phyloP scores from a whole-genome alignment of 2,888 invertebrate genomes.

The Pollenia griseotomentosa region DNA sequence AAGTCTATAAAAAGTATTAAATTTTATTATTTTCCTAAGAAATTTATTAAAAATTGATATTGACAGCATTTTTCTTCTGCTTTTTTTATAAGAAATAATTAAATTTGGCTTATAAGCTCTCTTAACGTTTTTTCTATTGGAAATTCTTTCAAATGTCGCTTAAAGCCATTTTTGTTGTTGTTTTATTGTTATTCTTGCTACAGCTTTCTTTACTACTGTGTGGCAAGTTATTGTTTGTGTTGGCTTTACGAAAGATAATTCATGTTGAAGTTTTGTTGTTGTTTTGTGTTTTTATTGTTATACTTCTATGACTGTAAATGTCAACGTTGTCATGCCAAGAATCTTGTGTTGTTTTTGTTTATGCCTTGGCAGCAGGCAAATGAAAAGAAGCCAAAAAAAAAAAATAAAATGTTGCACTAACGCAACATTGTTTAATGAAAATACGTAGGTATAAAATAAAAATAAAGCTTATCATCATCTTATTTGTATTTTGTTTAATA shows the following conservation, averaged over 20 bases:
- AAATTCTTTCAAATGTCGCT: slow-evolving; percentile 42
- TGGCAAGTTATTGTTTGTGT: slow-evolving; percentile 52
- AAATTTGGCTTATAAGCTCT: slow-evolving; percentile 40
- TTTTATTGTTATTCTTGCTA: neutral
- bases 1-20: slow-evolving; percentile 2
- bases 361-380: slow-evolving; percentile 37
- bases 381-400: slow-evolving; percentile 38
- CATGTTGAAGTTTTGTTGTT: slow-evolving; percentile 58
- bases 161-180: slow-evolving; percentile 8
- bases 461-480: slow-evolving; percentile 63
- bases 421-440: slow-evolving; percentile 63
- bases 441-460: slow-evolving; percentile 36
- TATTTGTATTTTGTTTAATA: slow-evolving; percentile 33
- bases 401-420: slow-evolving; percentile 42
- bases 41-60: slow-evolving; percentile 20
- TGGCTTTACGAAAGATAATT: slow-evolving; percentile 61
- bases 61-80: neutral
- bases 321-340: slow-evolving; percentile 68
- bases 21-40: slow-evolving; percentile 10
- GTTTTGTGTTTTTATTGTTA: slow-evolving; percentile 42
- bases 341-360: slow-evolving; percentile 27
- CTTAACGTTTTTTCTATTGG: slow-evolving; percentile 17
- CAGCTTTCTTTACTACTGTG: slow-evolving; percentile 39
- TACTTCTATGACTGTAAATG: slow-evolving; percentile 58
- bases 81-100: slow-evolving; percentile 9